A percentile compares a stretch with the other conserved stretches of the same genome.
These are phyloP conservation scores for Melanerpes aurifrons DNA, from an alignment of 2,113 vertebrate genomes.

Conservation along the genomic window DNA sequence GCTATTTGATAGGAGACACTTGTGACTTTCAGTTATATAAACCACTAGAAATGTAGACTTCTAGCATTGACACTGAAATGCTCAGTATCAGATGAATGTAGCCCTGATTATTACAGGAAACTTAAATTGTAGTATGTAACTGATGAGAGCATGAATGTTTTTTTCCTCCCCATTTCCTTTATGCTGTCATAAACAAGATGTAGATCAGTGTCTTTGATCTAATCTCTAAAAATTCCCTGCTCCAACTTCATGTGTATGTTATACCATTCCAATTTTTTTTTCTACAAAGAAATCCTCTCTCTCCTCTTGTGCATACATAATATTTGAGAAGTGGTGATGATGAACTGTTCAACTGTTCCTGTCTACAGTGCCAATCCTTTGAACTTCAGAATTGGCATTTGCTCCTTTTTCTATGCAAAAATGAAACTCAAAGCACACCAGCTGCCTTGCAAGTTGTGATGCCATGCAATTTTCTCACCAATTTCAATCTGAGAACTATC, in stretches of 20 bases:
- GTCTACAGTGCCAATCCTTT: not conserved
- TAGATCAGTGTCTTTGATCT: not conserved
- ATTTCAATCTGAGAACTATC: not conserved
- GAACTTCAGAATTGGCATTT: not conserved
- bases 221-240: not conserved
- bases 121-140: not conserved
- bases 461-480: not conserved
- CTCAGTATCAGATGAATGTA: not conserved
- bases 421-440: not conserved
- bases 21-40: not conserved
- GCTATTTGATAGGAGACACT: not conserved
- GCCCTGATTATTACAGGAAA: not conserved
- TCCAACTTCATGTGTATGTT: not conserved
- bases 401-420: not conserved
- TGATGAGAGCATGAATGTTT: not conserved
- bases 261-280: not conserved
- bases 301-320: not conserved
- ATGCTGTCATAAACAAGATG: not conserved
- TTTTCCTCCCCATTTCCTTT: not conserved
- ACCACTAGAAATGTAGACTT: not conserved
- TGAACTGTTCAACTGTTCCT: not conserved
- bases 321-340: not conserved
- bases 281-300: not conserved
- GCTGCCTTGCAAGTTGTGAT: not conserved
- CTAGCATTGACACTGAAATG: not conserved